Evolutionary conservation across 2,113 vertebrate species (phyloP).

Genomic region (Engraulis encrasicolus): DNA sequence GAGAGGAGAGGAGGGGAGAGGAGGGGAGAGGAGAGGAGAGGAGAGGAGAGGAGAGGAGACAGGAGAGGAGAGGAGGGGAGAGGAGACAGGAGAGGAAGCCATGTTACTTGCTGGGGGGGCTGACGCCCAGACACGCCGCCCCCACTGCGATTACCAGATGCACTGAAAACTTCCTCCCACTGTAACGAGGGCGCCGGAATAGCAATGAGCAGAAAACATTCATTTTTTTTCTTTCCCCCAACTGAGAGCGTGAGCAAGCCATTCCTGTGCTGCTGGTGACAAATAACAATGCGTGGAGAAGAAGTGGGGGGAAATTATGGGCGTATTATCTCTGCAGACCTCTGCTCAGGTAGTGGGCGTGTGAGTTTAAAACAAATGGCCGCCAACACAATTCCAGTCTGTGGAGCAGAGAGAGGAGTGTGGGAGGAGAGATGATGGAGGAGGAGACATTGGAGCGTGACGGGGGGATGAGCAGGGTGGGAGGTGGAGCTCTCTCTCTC

Average conservation of each 20-base stretch:
- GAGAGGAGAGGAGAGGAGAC: too few species aligned
- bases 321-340: neutral
- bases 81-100: too few species aligned
- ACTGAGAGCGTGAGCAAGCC: neutral
- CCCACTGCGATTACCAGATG: neutral
- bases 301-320: neutral
- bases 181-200: neutral
- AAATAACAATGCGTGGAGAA: neutral
- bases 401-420: neutral
- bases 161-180: neutral
- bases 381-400: neutral
- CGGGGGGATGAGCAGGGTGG: neutral
- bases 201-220: neutral
- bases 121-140: neutral
- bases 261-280: neutral
- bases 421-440: neutral
- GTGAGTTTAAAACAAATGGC: neutral
- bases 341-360: neutral
- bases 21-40: too few species aligned
- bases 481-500: neutral
- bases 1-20: too few species aligned
- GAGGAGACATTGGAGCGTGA: neutral
- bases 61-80: too few species aligned
- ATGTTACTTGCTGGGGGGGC: too few species aligned
- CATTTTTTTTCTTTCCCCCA: neutral